Percentiles rank a stretch among this genome's conserved stretches.
Evolutionary conservation across 2,113 vertebrate genomes (phyloP).

Genomic region (Triplophysa rosa): DNA sequence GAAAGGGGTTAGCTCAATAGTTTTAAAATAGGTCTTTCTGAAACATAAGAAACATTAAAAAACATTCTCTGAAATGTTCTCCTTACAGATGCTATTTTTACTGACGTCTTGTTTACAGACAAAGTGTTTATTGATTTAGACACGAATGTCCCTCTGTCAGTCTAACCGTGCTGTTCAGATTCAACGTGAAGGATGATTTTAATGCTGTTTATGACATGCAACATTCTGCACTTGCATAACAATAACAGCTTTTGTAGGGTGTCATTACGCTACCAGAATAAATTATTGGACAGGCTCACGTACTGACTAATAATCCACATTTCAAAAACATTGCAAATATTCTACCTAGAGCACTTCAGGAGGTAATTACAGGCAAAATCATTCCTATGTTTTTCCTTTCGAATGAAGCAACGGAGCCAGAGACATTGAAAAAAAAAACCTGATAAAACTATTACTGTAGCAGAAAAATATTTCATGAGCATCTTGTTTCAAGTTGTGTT

Average conservation of each 20-base stretch:
- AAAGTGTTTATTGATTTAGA: slow-evolving; percentile 16
- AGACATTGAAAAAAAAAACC: not conserved
- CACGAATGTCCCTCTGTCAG: slow-evolving; percentile 21
- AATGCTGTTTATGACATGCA: slow-evolving; percentile 18
- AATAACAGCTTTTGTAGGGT: slow-evolving; percentile 35
- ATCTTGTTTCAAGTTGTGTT: too few species aligned
- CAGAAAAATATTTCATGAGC: not conserved
- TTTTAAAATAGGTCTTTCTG: too few species aligned
- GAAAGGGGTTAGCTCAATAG: too few species aligned
- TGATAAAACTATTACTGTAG: not conserved
- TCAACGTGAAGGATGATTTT: slow-evolving; percentile 31
- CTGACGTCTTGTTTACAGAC: slow-evolving; percentile 14
- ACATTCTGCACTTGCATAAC: slow-evolving; percentile 35
- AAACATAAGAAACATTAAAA: too few species aligned
- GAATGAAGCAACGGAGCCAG: not conserved
- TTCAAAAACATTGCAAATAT: not conserved
- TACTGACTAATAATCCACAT: slow-evolving; percentile 7
- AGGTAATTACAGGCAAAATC: not conserved
- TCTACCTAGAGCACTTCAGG: not conserved
- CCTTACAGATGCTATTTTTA: not conserved
- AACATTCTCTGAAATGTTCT: not conserved
- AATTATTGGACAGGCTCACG: not conserved
- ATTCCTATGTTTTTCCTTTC: not conserved
- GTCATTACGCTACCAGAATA: slow-evolving; percentile 31
- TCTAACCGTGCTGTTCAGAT: slow-evolving; percentile 30